A percentile compares a stretch with the other conserved stretches of the same genome.
Conservation (phyloP, 2,888 invertebrate species). For the Pandemis cinnamomeana region DNA sequence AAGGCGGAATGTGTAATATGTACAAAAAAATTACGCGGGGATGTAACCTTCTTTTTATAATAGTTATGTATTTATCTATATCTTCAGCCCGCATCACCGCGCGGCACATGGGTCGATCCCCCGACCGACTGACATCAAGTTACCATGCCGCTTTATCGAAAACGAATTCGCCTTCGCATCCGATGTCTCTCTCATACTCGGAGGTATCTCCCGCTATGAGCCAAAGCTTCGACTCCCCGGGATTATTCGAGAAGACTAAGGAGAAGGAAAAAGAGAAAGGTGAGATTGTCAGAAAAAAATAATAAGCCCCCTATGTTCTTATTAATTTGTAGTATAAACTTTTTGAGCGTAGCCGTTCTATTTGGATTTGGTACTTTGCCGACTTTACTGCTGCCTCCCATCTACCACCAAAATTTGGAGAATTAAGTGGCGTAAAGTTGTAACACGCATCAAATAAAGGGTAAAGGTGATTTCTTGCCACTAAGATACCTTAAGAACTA, state of each 20-base stretch:
- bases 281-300: background rate
- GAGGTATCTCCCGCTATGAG: constrained; percentile 62
- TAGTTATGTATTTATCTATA: too few relatives aligned
- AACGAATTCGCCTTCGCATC: constrained; percentile 62
- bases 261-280: constrained; percentile 53
- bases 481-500: too few relatives aligned
- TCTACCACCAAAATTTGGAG: background rate
- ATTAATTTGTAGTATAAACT: too few relatives aligned
- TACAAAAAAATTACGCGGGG: too few relatives aligned
- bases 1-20: too few relatives aligned
- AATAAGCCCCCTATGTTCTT: too few relatives aligned
- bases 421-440: background rate
- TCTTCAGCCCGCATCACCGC: constrained; percentile 67
- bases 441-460: background rate
- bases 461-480: too few relatives aligned
- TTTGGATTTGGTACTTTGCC: background rate
- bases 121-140: constrained; percentile 90
- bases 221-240: constrained; percentile 72
- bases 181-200: constrained; percentile 65
- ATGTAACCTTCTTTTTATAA: too few relatives aligned
- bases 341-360: too few relatives aligned
- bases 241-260: constrained; percentile 53
- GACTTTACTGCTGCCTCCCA: background rate
- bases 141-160: constrained; percentile 83
- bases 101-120: constrained; percentile 83